A percentile compares a stretch with the other conserved stretches of the same genome.
phyloP scores from a whole-genome alignment of 1,140 invertebrate species.

The Penaeus japonicus region DNA sequence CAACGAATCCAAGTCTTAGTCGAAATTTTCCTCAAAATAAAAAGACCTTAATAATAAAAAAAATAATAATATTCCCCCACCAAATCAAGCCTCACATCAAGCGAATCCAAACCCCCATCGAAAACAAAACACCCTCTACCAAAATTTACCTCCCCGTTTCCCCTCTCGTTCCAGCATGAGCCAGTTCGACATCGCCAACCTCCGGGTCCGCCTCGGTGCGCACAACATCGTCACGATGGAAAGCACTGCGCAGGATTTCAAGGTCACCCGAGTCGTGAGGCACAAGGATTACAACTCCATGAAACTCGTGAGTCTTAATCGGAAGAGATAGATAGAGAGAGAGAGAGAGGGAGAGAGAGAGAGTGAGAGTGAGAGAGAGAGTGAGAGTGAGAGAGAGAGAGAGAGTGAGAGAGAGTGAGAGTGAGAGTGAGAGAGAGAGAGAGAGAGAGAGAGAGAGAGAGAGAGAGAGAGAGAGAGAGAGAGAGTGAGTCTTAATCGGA shows the following conservation, averaged over 20 bases:
- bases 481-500: too few species aligned
- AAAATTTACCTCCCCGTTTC: neutral
- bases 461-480: too few species aligned
- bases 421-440: too few species aligned
- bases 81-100: too few species aligned
- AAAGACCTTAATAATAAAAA: too few species aligned
- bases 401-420: neutral
- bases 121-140: too few species aligned
- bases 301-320: slow-evolving; percentile 73
- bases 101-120: too few species aligned
- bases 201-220: slow-evolving; percentile 82
- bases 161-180: slow-evolving; percentile 75
- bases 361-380: neutral
- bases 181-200: slow-evolving; percentile 81
- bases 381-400: neutral
- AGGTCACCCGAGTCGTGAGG: slow-evolving; percentile 80
- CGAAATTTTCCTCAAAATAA: too few species aligned
- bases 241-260: slow-evolving; percentile 36
- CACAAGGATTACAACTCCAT: slow-evolving; percentile 84
- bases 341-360: neutral
- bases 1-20: too few species aligned
- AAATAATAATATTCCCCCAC: too few species aligned
- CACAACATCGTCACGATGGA: slow-evolving; percentile 76
- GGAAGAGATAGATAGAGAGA: too few species aligned
- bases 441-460: too few species aligned